Evolutionary conservation across 1,140 invertebrate species (phyloP).

Genomic region (Artemia franciscana): DNA sequence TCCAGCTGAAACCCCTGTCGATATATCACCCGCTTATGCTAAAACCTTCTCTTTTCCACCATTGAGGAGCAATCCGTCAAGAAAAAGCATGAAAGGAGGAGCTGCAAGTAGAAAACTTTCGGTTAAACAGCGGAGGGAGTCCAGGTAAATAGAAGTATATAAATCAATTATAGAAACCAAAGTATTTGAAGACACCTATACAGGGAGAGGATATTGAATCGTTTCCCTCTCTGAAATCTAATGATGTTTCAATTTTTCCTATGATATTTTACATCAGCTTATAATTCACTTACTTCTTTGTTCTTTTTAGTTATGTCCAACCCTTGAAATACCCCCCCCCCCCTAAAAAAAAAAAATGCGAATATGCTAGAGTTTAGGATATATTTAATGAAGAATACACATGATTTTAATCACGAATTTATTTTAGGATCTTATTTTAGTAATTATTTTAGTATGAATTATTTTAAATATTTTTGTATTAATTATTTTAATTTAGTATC

Average conservation of each 20-base stretch:
- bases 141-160: neutral
- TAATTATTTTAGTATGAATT: neutral
- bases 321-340: too few species aligned
- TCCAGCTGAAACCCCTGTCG: neutral
- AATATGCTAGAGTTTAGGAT: neutral
- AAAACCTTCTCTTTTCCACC: neutral
- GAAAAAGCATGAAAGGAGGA: neutral
- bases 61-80: neutral
- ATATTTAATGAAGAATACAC: neutral
- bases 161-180: neutral
- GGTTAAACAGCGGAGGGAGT: neutral
- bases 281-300: too few species aligned
- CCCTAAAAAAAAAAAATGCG: too few species aligned
- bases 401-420: neutral
- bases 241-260: too few species aligned
- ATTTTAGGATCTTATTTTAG: too few species aligned
- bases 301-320: too few species aligned
- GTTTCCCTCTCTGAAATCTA: too few species aligned
- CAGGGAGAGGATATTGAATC: too few species aligned
- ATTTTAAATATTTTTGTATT: too few species aligned
- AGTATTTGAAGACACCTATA: neutral
- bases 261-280: too few species aligned
- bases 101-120: neutral
- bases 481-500: too few species aligned
- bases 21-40: neutral